Percentiles rank a stretch among this genome's conserved stretches.
phyloP scores from a whole-genome alignment of 2,888 invertebrate genomes.

The Elysia crispata region DNA sequence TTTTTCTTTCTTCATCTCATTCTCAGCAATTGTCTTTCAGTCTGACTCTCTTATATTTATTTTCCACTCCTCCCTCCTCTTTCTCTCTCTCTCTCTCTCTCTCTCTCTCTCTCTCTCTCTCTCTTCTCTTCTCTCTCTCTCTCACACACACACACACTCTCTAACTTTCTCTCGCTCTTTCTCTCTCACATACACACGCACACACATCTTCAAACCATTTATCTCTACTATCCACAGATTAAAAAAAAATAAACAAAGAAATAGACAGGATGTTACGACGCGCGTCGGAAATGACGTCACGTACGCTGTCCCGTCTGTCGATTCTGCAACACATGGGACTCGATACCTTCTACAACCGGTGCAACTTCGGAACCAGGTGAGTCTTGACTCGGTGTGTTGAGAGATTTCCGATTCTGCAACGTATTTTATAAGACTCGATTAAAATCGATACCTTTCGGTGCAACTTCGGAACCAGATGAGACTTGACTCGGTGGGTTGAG shows the following conservation, averaged over 20 bases:
- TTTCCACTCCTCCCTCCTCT: neutral
- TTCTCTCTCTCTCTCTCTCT: slow-evolving; percentile 17
- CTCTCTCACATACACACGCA: neutral
- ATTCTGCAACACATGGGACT: slow-evolving; percentile 28
- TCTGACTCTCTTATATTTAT: neutral
- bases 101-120: neutral
- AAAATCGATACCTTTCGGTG: too few relatives aligned
- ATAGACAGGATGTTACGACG: neutral
- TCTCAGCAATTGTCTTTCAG: neutral
- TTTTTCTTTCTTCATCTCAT: too few relatives aligned
- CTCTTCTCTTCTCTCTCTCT: neutral
- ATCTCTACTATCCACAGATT: neutral
- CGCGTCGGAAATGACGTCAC: neutral
- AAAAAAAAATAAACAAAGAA: neutral
- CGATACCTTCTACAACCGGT: slow-evolving; percentile 36
- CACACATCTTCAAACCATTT: neutral
- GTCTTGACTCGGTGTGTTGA: neutral
- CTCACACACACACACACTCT: neutral
- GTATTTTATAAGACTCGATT: too few relatives aligned
- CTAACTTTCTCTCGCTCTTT: neutral
- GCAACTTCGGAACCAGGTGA: slow-evolving; percentile 40
- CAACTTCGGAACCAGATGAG: neutral
- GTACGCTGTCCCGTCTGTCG: slow-evolving; percentile 29
- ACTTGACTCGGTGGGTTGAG: neutral
- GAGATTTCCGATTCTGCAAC: too few relatives aligned